Evolutionary conservation across 2,797 vertebrate genomes (phyloP).

Genomic region (Hydrocynus forskahlii): DNA sequence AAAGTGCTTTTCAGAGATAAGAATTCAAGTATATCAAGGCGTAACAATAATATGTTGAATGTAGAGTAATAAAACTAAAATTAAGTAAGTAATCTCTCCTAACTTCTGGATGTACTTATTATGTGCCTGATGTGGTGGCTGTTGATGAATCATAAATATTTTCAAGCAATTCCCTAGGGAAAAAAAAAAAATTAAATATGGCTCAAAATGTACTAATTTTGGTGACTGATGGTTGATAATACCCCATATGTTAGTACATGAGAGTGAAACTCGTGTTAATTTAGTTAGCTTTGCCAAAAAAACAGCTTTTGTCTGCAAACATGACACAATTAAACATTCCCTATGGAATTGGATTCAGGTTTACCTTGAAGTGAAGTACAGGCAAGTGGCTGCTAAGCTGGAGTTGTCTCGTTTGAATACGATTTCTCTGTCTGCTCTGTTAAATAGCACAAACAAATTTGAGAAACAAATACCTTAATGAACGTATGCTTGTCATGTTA

Average conservation of each 20-base stretch:
- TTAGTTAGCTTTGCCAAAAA: not conserved
- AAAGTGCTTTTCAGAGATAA: too few species aligned
- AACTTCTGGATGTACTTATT: too few species aligned
- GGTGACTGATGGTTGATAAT: not conserved
- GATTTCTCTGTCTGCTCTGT: not conserved
- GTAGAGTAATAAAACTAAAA: too few species aligned
- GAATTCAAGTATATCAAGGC: too few species aligned
- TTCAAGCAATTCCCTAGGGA: too few species aligned
- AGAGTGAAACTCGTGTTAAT: not conserved
- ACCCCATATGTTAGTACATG: not conserved
- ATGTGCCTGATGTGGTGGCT: too few species aligned
- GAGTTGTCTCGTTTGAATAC: not conserved
- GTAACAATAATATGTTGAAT: too few species aligned
- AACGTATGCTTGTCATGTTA: not conserved
- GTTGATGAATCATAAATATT: too few species aligned
- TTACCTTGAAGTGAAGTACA: not conserved
- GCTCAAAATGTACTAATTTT: not conserved
- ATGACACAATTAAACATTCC: not conserved
- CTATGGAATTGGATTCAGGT: not conserved
- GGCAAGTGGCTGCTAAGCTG: not conserved
- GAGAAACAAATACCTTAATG: not conserved
- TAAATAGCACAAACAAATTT: conserved; percentile 3
- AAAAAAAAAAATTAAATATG: too few species aligned
- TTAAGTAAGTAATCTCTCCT: too few species aligned
- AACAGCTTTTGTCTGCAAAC: not conserved